A percentile compares a stretch with the other conserved stretches of the same genome.
Conservation (phyloP, 2,113 vertebrate genomes). For the Stigmatopora argus region DNA sequence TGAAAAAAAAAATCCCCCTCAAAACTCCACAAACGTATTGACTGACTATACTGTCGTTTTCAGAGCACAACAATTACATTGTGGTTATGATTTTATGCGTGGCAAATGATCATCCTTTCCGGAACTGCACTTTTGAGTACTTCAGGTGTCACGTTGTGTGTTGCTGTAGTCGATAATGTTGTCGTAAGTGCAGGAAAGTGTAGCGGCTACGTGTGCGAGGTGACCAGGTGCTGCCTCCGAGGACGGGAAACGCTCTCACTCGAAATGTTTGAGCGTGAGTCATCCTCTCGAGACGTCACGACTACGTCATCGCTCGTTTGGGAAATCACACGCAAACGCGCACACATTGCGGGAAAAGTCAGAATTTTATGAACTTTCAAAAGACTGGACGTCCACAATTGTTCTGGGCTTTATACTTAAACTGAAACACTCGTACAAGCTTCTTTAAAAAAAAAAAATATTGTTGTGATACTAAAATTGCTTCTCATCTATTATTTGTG, state of each 20-base stretch:
- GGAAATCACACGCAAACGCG: conserved; percentile 14
- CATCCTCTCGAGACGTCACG: conserved; percentile 63
- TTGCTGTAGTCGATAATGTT: conserved; percentile 7
- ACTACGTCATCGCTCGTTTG: conserved; percentile 54
- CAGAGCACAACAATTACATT: too few species aligned
- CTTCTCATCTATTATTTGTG: too few species aligned
- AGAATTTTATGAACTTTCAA: background rate
- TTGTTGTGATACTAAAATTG: too few species aligned
- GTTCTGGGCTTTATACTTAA: too few species aligned
- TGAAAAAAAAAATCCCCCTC: too few species aligned
- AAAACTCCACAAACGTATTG: too few species aligned
- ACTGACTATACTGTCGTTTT: too few species aligned
- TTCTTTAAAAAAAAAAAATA: too few species aligned
- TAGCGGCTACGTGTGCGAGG: conserved; percentile 20
- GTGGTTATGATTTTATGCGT: too few species aligned
- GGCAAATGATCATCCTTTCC: background rate
- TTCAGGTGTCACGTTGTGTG: conserved; percentile 16
- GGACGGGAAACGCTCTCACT: conserved; percentile 16
- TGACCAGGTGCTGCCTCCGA: conserved; percentile 7
- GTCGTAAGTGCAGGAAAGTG: conserved; percentile 4
- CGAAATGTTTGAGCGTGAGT: conserved; percentile 52
- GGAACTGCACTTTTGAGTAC: background rate
- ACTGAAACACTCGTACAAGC: too few species aligned
- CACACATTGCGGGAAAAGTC: background rate
- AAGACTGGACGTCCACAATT: too few species aligned